Conservation (phyloP, 2,888 invertebrate species). For the Himalopsyche japonica region DNA sequence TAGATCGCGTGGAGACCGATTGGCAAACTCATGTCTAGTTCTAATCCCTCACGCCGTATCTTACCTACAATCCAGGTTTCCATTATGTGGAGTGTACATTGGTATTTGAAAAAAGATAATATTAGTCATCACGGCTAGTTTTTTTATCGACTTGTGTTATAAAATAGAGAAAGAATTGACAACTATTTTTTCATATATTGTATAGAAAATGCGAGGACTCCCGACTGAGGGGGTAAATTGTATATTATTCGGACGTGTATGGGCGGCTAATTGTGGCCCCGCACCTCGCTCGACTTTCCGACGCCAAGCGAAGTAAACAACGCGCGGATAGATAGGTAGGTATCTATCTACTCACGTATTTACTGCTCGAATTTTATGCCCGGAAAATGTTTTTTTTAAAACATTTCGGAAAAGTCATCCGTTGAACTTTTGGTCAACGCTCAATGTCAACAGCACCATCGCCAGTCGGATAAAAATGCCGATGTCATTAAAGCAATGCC, state of each 20-base stretch:
- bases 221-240: background rate
- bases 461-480: too few relatives aligned
- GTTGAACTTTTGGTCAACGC: background rate
- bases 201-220: background rate
- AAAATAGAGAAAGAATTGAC: too few relatives aligned
- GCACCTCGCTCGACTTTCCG: slow-evolving; percentile 1
- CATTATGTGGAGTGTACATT: too few relatives aligned
- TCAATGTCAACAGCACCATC: background rate
- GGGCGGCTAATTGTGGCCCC: slow-evolving; percentile 2
- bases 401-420: background rate
- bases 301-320: slow-evolving; percentile 3
- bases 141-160: too few relatives aligned
- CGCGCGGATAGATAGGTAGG: background rate
- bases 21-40: too few relatives aligned
- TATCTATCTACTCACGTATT: background rate
- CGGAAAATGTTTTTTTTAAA: background rate
- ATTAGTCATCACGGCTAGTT: too few relatives aligned
- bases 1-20: too few relatives aligned
- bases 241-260: background rate
- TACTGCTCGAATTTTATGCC: background rate
- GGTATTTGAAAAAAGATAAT: too few relatives aligned
- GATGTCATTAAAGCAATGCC: too few relatives aligned
- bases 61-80: too few relatives aligned
- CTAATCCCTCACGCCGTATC: too few relatives aligned
- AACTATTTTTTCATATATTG: too few relatives aligned